Conservation (phyloP, 2,888 invertebrate species). For the Chirona hameri region DNA sequence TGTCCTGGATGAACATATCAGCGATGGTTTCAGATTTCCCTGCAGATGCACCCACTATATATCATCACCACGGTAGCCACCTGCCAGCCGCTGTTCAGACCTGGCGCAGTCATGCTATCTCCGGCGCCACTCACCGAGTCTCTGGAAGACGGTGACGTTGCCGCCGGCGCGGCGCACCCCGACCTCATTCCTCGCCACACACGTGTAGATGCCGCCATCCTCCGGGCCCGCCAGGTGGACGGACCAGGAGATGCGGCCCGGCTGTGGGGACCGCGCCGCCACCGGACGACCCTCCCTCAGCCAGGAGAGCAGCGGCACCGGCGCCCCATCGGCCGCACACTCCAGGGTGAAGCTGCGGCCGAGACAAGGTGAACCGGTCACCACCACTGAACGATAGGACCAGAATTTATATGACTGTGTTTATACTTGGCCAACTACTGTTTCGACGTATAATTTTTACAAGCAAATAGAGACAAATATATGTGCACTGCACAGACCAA, state of each 20-base stretch:
- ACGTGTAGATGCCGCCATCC: neutral
- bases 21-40: too few relatives aligned
- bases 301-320: neutral
- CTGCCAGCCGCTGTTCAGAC: too few relatives aligned
- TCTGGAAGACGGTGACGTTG: slow-evolving; percentile 6
- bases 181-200: neutral
- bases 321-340: neutral
- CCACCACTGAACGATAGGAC: too few relatives aligned
- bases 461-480: too few relatives aligned
- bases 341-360: neutral
- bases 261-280: neutral
- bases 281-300: neutral
- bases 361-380: neutral
- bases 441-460: too few relatives aligned
- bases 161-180: neutral
- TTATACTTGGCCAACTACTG: too few relatives aligned
- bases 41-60: too few relatives aligned
- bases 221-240: neutral
- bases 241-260: neutral
- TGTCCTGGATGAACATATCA: too few relatives aligned
- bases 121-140: neutral
- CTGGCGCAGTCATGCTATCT: too few relatives aligned
- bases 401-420: too few relatives aligned
- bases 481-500: too few relatives aligned
- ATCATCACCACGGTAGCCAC: too few relatives aligned